Conservation (phyloP, 2,888 invertebrate genomes). For the Strigamia transsilvanica region DNA sequence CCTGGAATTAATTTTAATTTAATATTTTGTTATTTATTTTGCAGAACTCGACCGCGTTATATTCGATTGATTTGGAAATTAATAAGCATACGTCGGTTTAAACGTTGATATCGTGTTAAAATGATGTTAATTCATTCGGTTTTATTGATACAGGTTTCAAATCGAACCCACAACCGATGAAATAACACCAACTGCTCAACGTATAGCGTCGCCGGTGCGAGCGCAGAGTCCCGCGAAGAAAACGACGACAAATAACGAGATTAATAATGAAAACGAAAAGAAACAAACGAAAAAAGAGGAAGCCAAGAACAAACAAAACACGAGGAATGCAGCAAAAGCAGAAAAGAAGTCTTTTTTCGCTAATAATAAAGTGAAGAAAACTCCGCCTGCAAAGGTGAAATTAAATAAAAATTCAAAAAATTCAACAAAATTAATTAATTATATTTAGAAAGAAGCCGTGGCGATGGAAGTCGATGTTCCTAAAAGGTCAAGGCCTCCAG, state of each 20-base stretch:
- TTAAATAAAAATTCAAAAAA: not conserved
- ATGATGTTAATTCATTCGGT: not conserved
- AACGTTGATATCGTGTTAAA: not conserved
- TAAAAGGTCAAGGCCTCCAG: too few relatives aligned
- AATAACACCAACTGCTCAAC: not conserved
- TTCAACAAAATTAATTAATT: not conserved
- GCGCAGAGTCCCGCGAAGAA: not conserved
- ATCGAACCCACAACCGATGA: not conserved
- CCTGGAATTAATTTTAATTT: not conserved
- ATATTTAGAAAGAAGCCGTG: too few relatives aligned
- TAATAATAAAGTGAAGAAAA: not conserved
- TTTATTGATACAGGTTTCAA: not conserved
- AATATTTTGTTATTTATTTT: not conserved
- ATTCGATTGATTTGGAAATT: not conserved
- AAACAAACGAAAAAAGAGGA: not conserved
- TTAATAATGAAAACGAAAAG: not conserved
- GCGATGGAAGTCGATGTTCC: too few relatives aligned
- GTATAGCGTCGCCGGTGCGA: not conserved
- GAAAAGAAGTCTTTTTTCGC: not conserved
- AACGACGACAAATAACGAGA: not conserved
- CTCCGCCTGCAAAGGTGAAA: not conserved
- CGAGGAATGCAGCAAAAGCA: not conserved
- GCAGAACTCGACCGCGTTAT: constrained; percentile 23
- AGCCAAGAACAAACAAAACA: not conserved
- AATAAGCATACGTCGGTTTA: not conserved